These are phyloP conservation scores for Linepithema humile DNA, from an alignment of 1,140 invertebrate species.

Conservation along the genomic window DNA sequence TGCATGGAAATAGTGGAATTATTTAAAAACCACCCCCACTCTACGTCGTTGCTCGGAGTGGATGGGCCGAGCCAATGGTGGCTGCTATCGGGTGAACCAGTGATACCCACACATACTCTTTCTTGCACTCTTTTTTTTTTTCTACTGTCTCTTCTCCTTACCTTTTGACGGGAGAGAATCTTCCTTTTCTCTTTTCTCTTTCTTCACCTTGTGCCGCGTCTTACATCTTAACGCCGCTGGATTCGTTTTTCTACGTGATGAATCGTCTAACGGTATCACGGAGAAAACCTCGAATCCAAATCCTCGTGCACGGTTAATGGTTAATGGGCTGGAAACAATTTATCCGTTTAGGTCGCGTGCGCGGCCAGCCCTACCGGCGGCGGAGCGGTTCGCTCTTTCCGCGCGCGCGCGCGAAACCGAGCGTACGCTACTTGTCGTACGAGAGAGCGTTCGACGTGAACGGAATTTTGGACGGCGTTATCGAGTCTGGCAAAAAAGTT, in stretches of 20 bases:
- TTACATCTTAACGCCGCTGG: slow-evolving; percentile 59
- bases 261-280: slow-evolving; percentile 49
- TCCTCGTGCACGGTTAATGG: slow-evolving; percentile 72
- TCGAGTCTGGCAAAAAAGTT: slow-evolving; percentile 39
- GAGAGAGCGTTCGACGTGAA: slow-evolving; percentile 33
- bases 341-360: slow-evolving; percentile 67
- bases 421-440: slow-evolving; percentile 51
- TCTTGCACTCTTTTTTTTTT: slow-evolving; percentile 48
- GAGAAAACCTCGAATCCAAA: slow-evolving; percentile 72
- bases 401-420: slow-evolving; percentile 17
- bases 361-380: background rate
- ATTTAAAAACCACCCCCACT: slow-evolving; percentile 83
- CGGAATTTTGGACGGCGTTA: slow-evolving; percentile 46
- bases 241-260: slow-evolving; percentile 60
- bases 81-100: slow-evolving; percentile 64
- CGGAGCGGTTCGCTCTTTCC: slow-evolving; percentile 23
- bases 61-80: slow-evolving; percentile 40
- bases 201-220: slow-evolving; percentile 43
- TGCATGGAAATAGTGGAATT: slow-evolving; percentile 84
- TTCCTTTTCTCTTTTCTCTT: slow-evolving; percentile 64
- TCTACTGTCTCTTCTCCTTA: slow-evolving; percentile 54
- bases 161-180: slow-evolving; percentile 56
- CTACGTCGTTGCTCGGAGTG: background rate
- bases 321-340: slow-evolving; percentile 82
- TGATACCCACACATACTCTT: slow-evolving; percentile 45